Base-by-base conservation (phyloP, 2,888 invertebrate species). In the Drosophila affinis region DNA sequence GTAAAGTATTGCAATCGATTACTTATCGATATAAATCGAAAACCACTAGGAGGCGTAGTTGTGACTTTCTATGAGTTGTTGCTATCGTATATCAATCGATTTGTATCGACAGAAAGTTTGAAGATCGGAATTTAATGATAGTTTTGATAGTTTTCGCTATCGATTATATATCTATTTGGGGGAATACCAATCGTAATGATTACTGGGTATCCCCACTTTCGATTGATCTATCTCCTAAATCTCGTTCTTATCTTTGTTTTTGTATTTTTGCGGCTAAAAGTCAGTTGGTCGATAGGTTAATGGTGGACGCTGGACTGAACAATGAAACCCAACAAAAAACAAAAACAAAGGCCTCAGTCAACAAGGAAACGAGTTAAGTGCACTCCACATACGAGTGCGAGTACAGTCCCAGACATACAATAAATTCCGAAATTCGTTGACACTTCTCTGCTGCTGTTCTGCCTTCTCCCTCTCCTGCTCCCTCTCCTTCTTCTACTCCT, bases 261-360 rank as follows among this genome's bases (percentile, higher is more conserved):
- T 3, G 21, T 1, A 18, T 48, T 7, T 12, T 48, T 10, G 39
- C 34, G 46, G 46, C 56, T 10, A 55, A 57, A 61, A 57, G 61
- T 61, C 58, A 61, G 46, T 58, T 47, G 61, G 61, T 61, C 61
- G 61, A 61, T 57, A 58, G 61, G 61, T 61, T 61, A 61, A 61
- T 57, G 61, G 61, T 61, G 61, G 34, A 39, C 39, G 24, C 3
- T 39, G 39, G 39, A n/a, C 39, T 14, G n/a, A 39, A 39, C 39
- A 39, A 39, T 14, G 14, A 39, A 39, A 14, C 39, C 57, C 34
- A 4, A 51, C 44, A 59, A 44, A 51, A 39, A 53, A 29, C 7
- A 2, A 45, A 60, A 45, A 53, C 21, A n/a, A 54, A 60, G 21
- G 34, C 34, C 47, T 47, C 34, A 58, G 61, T 61, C 61, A 61